Evolutionary conservation across 2,888 invertebrate species (phyloP), one percentile per base, ranked within the genome.

Genomic region (Adelphocoris suturalis): DNA sequence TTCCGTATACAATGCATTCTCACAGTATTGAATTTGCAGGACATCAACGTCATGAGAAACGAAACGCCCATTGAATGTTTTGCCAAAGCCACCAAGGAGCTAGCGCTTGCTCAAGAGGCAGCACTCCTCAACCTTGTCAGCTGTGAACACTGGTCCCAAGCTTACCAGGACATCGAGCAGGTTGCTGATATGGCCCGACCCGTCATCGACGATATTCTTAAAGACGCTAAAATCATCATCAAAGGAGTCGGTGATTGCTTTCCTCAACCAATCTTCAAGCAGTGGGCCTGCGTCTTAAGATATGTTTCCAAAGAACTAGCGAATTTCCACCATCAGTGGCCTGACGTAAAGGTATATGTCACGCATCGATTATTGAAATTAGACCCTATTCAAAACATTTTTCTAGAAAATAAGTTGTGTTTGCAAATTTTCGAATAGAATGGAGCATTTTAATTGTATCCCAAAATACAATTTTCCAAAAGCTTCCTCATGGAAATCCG

Each of bases 11-110:
- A 4, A 37, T 7, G 37, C 37, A 4, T 52, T 16, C 2, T 52
- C 52, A 52, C 16, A 11, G 13, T 52, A 5, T 14, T 52, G 13
- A 11, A 11, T 28, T 48, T 82, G 0, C 75, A 86, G 86, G 86
- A 68, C 14, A 75, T 86, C 75, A 47, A 75, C 52, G 0, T 85
- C 14, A 28, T 85, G 55, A 85, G 61, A 28, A 0, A 16, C 61
- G 86, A 86, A 47, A 75, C 46, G 0, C n/a, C 48, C 19, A 0
- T 86, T 23, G 48, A 86, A 16, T 86, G 86, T 52, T 86, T 75
- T 75, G 47, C 37, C 2, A 75, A 86, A 19, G 86, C 86, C 75
- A 75, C 86, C 86, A 86, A 86, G 19, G 86, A 61, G n/a, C 11
- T 86, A 3, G 28, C 37, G 46, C 19, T 23, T 2, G 86, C 86